Base-by-base conservation (phyloP, 2,797 vertebrate genomes). In the Coracias cyanogaster region DNA sequence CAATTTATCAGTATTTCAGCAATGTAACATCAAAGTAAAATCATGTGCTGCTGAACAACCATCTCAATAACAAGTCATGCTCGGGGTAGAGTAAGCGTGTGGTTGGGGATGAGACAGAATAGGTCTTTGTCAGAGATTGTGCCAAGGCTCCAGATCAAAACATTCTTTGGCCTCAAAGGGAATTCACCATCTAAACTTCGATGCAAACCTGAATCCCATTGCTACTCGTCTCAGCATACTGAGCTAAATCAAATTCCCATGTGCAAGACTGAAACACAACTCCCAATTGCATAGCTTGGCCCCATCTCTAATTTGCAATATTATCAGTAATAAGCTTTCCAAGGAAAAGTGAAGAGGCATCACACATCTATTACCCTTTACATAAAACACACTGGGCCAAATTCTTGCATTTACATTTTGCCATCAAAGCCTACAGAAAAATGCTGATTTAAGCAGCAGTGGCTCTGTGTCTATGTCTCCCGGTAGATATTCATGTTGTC, bases 21-120 rank as follows among this genome's bases (percentile, higher is more conserved):
- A 81, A 57, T 33, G 88, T 16, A 89, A 67, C 92, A 64, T 87
- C 95, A 96, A 92, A 97, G 93, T 95, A 93, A 94, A 97, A 67
- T 62, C 18, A 0, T 7, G 60, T 48, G 58, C 78, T 82, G 92
- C 96, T 62, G 78, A 96, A 90, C 5, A 6, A 52, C 79, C 22
- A 12, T n/a, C 67, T 86, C 91, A 37, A 37, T 79, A 85, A 64
- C 82, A 78, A 95, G 92, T 82, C 80, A 24, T 55, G 13, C 55
- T 37, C 6, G 0, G 45, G 84, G 37, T 90, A 57, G 76, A 72
- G 61, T 70, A 51, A 58, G 69, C 3, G 0, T 52, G 41, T 57
- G 80, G 54, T 39, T 71, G 73, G 81, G 67, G 69, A 80, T 10
- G 19, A 39, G 29, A 86, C 86, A 92, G 85, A 96, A 94, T 15